A percentile compares a stretch with the other conserved stretches of the same genome.
Evolutionary conservation across 2,797 vertebrate species (phyloP).

Genomic region (Chrosomus eos): DNA sequence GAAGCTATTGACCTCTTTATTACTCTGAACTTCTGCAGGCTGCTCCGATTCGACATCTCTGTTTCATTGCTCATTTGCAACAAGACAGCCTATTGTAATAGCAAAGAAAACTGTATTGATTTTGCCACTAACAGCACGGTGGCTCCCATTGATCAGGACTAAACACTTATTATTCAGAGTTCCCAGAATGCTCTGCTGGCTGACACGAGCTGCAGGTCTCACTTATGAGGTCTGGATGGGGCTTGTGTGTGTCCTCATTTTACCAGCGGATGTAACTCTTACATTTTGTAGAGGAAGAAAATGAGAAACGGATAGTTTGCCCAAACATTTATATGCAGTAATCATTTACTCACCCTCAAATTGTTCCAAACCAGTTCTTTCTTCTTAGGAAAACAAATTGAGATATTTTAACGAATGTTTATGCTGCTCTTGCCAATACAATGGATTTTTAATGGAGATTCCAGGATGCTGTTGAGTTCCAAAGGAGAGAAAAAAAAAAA

Average conservation of each 20-base stretch:
- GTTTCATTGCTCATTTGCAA: slow-evolving; percentile 79
- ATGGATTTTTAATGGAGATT: neutral
- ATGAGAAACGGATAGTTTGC: slow-evolving; percentile 22
- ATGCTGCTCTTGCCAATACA: neutral
- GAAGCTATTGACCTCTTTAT: slow-evolving; percentile 70
- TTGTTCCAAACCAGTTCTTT: neutral
- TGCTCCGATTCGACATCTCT: slow-evolving; percentile 65
- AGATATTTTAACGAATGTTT: neutral
- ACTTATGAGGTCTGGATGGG: slow-evolving; percentile 78
- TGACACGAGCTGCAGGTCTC: slow-evolving; percentile 77
- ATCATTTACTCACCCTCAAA: neutral
- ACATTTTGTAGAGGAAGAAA: slow-evolving; percentile 65
- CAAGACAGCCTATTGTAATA: slow-evolving; percentile 82
- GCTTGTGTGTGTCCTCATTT: slow-evolving; percentile 69
- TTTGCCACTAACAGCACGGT: slow-evolving; percentile 77
- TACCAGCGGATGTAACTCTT: slow-evolving; percentile 65
- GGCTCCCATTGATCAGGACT: slow-evolving; percentile 83
- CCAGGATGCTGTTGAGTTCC: neutral
- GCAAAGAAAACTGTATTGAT: slow-evolving; percentile 88
- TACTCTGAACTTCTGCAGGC: slow-evolving; percentile 64
- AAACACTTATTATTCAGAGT: slow-evolving; percentile 82
- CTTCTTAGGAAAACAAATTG: neutral
- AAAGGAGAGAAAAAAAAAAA: neutral
- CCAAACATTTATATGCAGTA: neutral
- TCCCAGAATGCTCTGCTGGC: slow-evolving; percentile 74